Evolutionary conservation across 2,888 invertebrate genomes (phyloP), one percentile per base, ranked within the genome.

Genomic region (Amphiduros pacificus): DNA sequence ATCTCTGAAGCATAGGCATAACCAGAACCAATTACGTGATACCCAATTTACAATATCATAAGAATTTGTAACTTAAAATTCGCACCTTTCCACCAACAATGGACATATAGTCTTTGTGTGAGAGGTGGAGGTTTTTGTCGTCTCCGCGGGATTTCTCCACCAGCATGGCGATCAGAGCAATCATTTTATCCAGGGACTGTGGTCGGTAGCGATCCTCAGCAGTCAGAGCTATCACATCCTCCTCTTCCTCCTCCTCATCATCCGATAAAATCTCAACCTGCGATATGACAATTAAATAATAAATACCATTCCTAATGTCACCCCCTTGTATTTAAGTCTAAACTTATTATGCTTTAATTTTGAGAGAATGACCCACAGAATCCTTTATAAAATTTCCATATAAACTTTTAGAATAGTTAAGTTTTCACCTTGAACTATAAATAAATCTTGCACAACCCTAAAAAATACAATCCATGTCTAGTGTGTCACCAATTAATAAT

Each of bases 181-280:
- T 92, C 95, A 96, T 95, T 85, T 95, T 95, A 83, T 95, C 95
- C 17, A 96, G 84, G 0, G 94, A 94, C 0, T 92, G 92, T 0
- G 94, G 94, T 65, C 93, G 88, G 70, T 92, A 89, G 80, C 94
- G 93, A 65, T 90, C 90, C 1, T 87, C 80, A 5, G 77, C 69
- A 61, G 81, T 85, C 0, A 88, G 86, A 52, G 88, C 83, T 0
- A 89, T 86, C 9, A 89, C 89, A 60, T 90, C 90, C 65, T 90
- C 90, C 65, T 89, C 61, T 20, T 68, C 70, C 20, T 68, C 80
- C 6, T 69, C 81, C 55, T 89, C 85, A 58, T 89, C 89, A 73
- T 89, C 90, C 65, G 89, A 89, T n/a, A 89, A 86, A 55, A 89
- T 87, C 66, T 89, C 88, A 71, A 84, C 82, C 84, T 85, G 69